Evolutionary conservation across 2,797 vertebrate species (phyloP).

Genomic region (Gymnopithys bicolor): DNA sequence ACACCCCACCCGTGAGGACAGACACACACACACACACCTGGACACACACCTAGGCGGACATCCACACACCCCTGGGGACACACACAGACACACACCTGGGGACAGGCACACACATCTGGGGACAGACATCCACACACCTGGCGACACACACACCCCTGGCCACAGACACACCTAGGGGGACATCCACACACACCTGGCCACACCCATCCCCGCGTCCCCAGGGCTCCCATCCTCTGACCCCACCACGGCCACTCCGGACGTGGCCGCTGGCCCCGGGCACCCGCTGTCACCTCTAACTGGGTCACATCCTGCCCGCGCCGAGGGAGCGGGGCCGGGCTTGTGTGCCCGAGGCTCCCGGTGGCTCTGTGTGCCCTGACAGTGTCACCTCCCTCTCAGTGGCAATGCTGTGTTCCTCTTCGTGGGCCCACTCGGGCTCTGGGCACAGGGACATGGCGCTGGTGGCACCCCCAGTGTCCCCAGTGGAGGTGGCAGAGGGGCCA

Average conservation of each 20-base stretch:
- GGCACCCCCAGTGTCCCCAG: not conserved
- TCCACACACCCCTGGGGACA: not conserved
- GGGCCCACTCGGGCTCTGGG: not conserved
- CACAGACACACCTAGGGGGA: not conserved
- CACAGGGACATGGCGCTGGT: not conserved
- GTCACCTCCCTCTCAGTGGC: not conserved
- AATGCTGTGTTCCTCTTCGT: fast-evolving
- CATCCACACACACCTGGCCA: not conserved
- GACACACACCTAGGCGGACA: no score
- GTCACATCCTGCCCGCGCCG: not conserved
- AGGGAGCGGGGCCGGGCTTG: not conserved
- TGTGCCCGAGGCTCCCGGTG: not conserved
- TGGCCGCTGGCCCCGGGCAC: not conserved
- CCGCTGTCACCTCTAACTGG: not conserved
- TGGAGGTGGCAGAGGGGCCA: not conserved
- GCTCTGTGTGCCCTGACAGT: not conserved
- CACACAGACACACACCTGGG: not conserved
- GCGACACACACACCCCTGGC: not conserved
- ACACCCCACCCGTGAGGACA: no score
- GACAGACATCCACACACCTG: not conserved
- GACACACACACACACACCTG: not conserved
- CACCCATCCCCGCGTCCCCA: fast-evolving
- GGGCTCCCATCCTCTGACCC: not conserved
- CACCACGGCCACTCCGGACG: not conserved
- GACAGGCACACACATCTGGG: not conserved